phyloP scores from a whole-genome alignment of 2,113 vertebrate genomes.

The Leucoraja erinaceus region DNA sequence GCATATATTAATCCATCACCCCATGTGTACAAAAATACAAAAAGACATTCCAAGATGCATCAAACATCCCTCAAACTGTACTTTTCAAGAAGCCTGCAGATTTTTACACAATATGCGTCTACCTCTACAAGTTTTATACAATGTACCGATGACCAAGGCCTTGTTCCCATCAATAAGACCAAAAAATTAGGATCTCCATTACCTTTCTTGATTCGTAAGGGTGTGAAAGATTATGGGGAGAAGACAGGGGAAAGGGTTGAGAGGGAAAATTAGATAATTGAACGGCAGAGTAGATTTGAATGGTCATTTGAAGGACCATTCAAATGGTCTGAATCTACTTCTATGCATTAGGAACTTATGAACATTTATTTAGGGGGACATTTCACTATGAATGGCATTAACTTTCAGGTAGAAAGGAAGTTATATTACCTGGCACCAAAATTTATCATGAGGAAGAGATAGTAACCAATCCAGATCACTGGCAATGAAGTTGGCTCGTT shows the following conservation, averaged over 20 bases:
- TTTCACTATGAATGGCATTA: not conserved
- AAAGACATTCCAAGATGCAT: not conserved
- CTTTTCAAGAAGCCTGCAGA: no score
- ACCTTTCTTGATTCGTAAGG: no score
- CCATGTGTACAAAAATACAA: not conserved
- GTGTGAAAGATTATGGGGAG: no score
- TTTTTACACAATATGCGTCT: no score
- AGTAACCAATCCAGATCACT: slow-evolving; percentile 92
- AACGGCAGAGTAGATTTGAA: no score
- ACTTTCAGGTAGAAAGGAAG: not conserved
- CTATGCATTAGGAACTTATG: no score
- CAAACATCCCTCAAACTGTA: not conserved
- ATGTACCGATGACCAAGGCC: not conserved
- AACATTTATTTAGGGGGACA: not conserved
- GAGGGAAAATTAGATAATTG: no score
- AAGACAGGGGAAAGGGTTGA: no score
- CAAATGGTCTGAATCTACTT: no score
- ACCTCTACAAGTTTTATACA: not conserved
- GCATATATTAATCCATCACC: not conserved
- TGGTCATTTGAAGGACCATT: no score
- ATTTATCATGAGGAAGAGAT: slow-evolving; percentile 80
- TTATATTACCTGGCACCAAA: slow-evolving; percentile 90
- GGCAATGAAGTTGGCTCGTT: slow-evolving; percentile 74
- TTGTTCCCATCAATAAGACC: not conserved
- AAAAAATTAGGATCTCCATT: not conserved